Base-by-base conservation (phyloP, 1,140 invertebrate genomes). In the Rhopalosiphum maidis region DNA sequence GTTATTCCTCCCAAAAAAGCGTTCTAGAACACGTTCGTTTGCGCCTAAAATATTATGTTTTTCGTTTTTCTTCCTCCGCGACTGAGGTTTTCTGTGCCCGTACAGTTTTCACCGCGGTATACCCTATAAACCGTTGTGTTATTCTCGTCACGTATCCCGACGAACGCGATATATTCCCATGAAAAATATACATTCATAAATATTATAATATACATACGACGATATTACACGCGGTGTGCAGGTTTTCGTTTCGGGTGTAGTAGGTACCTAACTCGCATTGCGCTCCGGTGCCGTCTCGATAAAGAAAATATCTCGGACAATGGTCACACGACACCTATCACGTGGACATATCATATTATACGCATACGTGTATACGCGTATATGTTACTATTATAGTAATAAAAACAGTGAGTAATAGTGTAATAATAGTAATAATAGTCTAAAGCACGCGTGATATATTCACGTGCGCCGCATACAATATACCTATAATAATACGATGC, bases 281-380 rank as follows among this genome's bases (percentile, higher is more conserved):
- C n/a, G 2, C 41, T 91, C 90, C 77, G 2, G 7, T 15, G 46
- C 22, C n/a, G 22, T 92, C n/a, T 48, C 35, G 25, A 85, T 37
- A 92, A 92, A 92, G 51, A 46, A 51, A 92, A 92, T 83, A 92
- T 6, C 60, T 92, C 68, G 41, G 9, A 41, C 48, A 51, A 90
- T 25, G 5, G 55, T 91, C 60, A n/a, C 3, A 91, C 46, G 68
- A 68, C 90, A 91, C 90, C 90, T 82, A 91, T 91, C 60, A 46
- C 21, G 68, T 60, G 55, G 60, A 35, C 60, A n/a, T 77, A 77
- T 77, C 60, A 77, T n/a, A 18, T 23, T 77, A 18, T 35, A 82
- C 30, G 25, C 30, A 43, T 23, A 82, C 15, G 18, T 18, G 15
- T 51, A 51, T 25, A 30, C 4, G n/a, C 46, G 30, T 48, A 30